Percentiles rank a stretch among this genome's conserved stretches.
These are phyloP conservation scores for Oxygymnocypris stewartii DNA, from an alignment of 2,113 vertebrate genomes.

Conservation along the genomic window DNA sequence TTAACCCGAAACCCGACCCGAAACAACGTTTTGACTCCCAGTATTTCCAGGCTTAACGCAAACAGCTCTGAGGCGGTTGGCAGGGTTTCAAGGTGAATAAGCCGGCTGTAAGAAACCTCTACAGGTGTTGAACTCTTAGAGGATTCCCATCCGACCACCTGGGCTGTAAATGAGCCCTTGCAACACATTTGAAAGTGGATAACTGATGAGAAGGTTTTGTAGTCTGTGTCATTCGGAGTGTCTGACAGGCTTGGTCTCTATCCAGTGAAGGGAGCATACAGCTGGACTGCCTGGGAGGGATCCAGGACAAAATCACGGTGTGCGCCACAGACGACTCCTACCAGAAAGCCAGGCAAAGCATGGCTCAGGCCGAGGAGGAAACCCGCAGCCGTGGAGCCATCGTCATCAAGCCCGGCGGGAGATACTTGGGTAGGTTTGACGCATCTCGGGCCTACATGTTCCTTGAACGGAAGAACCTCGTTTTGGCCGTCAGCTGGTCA, in stretches of 20 bases:
- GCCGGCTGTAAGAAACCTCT: background rate
- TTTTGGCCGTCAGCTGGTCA: background rate
- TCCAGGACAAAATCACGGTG: constrained; percentile 98
- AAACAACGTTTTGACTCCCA: background rate
- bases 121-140: background rate
- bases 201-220: background rate
- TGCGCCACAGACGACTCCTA: constrained; percentile 97
- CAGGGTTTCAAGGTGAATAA: background rate
- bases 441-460: constrained; percentile 44
- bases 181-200: constrained; percentile 3
- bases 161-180: background rate
- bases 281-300: constrained; percentile 92
- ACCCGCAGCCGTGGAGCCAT: constrained; percentile 91
- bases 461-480: background rate
- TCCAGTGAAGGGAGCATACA: constrained; percentile 88
- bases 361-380: constrained; percentile 96
- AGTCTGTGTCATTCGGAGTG: background rate
- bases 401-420: constrained; percentile 93
- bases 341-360: constrained; percentile 93
- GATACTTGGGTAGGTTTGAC: constrained; percentile 84
- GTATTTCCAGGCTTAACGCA: background rate
- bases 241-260: constrained; percentile 19
- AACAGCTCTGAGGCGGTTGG: background rate
- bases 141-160: background rate
- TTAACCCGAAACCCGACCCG: too few relatives aligned